Conservation (phyloP, 2,797 vertebrate species). For the Coranthus polyacanthus region DNA sequence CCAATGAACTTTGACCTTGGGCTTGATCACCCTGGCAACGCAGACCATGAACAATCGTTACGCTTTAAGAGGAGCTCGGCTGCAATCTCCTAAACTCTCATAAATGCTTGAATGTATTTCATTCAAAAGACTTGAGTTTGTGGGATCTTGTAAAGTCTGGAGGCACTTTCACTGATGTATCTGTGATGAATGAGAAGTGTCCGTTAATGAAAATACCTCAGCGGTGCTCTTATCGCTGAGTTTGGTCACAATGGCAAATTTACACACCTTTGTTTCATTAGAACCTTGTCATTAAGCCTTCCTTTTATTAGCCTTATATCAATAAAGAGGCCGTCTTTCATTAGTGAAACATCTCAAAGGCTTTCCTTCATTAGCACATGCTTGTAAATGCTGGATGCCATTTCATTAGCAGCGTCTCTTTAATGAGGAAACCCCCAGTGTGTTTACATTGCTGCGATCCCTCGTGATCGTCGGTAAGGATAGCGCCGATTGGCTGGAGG, state of each 20-base stretch:
- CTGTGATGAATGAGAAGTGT: constrained; percentile 35
- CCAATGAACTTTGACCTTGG: constrained; percentile 83
- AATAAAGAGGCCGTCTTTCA: constrained; percentile 62
- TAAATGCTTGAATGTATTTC: constrained; percentile 68
- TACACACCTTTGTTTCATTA: constrained; percentile 73
- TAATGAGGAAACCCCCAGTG: constrained; percentile 74
- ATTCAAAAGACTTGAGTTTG: constrained; percentile 54
- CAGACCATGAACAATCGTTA: constrained; percentile 51
- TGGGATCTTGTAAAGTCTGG: constrained; percentile 59
- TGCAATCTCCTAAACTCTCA: constrained; percentile 53
- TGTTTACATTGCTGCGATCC: constrained; percentile 70
- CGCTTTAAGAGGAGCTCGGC: constrained; percentile 49
- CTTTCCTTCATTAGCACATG: constrained; percentile 73
- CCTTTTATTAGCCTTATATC: constrained; percentile 71
- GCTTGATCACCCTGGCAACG: constrained; percentile 73
- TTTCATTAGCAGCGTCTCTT: constrained; percentile 74
- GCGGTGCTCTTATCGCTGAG: constrained; percentile 14
- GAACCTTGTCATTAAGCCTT: constrained; percentile 71
- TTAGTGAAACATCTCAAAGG: constrained; percentile 71
- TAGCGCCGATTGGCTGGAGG: constrained; percentile 67
- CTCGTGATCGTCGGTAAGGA: constrained; percentile 47
- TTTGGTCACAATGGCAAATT: constrained; percentile 52
- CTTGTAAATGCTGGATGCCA: constrained; percentile 68
- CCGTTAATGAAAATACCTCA: constrained; percentile 38
- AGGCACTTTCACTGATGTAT: constrained; percentile 35